These are phyloP conservation scores for Hirtodrosophila alboralis DNA, from an alignment of 2,888 invertebrate genomes.

Conservation along the genomic window DNA sequence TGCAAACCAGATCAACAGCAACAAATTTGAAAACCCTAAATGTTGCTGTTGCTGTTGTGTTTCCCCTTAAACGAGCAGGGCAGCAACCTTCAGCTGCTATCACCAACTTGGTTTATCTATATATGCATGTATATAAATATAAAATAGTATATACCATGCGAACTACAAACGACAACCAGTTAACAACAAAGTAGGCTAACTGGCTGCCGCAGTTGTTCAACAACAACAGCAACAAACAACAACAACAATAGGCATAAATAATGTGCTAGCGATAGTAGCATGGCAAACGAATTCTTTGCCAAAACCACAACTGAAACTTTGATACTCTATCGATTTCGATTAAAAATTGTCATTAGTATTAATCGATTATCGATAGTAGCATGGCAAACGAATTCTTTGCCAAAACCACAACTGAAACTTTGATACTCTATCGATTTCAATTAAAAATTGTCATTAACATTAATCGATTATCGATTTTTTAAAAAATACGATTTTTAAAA, in stretches of 20 bases:
- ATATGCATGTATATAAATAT: no score
- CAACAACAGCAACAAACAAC: constrained; percentile 7
- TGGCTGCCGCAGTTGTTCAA: constrained; percentile 47
- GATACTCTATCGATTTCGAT: constrained; percentile 6
- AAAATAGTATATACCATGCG: no score
- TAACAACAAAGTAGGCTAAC: constrained; percentile 69
- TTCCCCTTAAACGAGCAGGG: constrained; percentile 21
- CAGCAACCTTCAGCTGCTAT: constrained; percentile 51
- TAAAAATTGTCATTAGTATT: neutral
- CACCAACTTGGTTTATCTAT: constrained; percentile 50
- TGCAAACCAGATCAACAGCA: constrained; percentile 21
- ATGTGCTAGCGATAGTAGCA: constrained; percentile 10
- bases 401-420: neutral
- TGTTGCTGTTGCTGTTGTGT: constrained; percentile 14
- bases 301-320: neutral
- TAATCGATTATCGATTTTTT: neutral
- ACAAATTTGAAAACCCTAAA: neutral
- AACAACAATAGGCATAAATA: neutral
- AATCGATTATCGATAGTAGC: neutral
- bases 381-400: constrained; percentile 1
- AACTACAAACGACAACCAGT: constrained; percentile 56
- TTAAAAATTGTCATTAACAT: neutral
- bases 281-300: constrained; percentile 1
- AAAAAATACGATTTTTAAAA: no score
- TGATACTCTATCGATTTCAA: constrained; percentile 5